Conservation (phyloP, 2,797 vertebrate species). For the Masticophis lateralis region DNA sequence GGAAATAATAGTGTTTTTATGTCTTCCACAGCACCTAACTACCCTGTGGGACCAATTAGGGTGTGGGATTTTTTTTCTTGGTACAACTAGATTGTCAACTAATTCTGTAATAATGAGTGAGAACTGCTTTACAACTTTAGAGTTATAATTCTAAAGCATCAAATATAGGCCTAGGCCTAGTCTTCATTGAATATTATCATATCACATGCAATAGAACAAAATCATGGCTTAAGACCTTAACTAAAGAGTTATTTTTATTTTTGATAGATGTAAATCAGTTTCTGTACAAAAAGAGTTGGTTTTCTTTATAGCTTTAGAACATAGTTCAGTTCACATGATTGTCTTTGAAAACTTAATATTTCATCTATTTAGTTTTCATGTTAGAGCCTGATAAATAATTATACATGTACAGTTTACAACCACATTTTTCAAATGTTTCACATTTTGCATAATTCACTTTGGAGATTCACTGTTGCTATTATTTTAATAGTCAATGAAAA, state of each 20-base stretch:
- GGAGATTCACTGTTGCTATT: neutral
- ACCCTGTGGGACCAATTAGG: conserved; percentile 83
- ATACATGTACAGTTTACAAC: neutral
- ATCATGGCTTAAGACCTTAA: conserved; percentile 67
- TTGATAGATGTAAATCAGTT: conserved; percentile 55
- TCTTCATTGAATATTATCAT: conserved; percentile 79
- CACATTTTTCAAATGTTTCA: neutral
- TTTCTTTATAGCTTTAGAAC: conserved; percentile 3
- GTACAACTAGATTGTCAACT: conserved; percentile 68
- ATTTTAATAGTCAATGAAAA: neutral
- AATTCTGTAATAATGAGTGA: conserved; percentile 69
- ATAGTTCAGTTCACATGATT: neutral
- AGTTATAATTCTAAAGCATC: conserved; percentile 77
- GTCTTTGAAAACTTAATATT: neutral
- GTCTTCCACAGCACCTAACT: conserved; percentile 71
- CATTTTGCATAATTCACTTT: neutral
- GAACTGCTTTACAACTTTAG: conserved; percentile 73
- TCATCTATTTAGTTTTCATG: neutral
- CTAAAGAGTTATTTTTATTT: conserved; percentile 72
- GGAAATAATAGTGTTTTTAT: conserved; percentile 69
- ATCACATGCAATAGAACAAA: conserved; percentile 66
- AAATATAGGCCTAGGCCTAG: conserved; percentile 71
- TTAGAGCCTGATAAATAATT: neutral
- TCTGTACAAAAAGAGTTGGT: conserved; percentile 1
- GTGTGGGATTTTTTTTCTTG: conserved; percentile 62